Evolutionary conservation across 1,140 invertebrate genomes (phyloP).

Genomic region (Drosophila mojavensis): DNA sequence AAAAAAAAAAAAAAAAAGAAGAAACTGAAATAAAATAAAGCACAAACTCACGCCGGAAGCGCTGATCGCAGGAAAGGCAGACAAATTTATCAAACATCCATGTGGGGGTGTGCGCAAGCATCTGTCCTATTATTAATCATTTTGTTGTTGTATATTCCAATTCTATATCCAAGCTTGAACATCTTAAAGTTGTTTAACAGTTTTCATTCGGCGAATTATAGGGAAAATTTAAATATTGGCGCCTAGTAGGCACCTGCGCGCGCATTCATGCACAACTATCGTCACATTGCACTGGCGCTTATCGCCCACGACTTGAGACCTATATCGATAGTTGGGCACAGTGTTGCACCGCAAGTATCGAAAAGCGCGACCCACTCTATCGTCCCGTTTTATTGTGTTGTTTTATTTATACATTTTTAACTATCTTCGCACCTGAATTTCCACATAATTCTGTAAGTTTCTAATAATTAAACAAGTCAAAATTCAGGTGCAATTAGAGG

Average conservation of each 20-base stretch:
- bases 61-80: slow-evolving; percentile 81
- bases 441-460: slow-evolving; percentile 68
- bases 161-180: slow-evolving; percentile 11
- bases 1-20: slow-evolving; percentile 1
- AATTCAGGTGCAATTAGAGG: slow-evolving; percentile 24
- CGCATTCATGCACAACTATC: slow-evolving; percentile 31
- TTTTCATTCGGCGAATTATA: slow-evolving; percentile 8
- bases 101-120: slow-evolving; percentile 45
- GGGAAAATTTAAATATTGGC: slow-evolving; percentile 49
- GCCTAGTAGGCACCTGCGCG: slow-evolving; percentile 26
- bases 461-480: slow-evolving; percentile 48
- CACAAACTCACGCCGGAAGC: slow-evolving; percentile 64
- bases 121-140: slow-evolving; percentile 61
- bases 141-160: slow-evolving; percentile 2
- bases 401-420: slow-evolving; percentile 75
- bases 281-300: slow-evolving; percentile 9
- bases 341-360: slow-evolving; percentile 49
- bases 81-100: slow-evolving; percentile 75
- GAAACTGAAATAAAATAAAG: neutral
- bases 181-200: slow-evolving; percentile 25
- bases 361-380: slow-evolving; percentile 49
- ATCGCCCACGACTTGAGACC: slow-evolving; percentile 8
- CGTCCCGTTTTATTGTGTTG: slow-evolving; percentile 66
- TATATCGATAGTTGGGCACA: slow-evolving; percentile 43
- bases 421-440: slow-evolving; percentile 55